Evolutionary conservation across 92 coral and sea anemone species (phyloP), one percentile per base, ranked within the genome.

Genomic region (Epizoanthus ramosus): DNA sequence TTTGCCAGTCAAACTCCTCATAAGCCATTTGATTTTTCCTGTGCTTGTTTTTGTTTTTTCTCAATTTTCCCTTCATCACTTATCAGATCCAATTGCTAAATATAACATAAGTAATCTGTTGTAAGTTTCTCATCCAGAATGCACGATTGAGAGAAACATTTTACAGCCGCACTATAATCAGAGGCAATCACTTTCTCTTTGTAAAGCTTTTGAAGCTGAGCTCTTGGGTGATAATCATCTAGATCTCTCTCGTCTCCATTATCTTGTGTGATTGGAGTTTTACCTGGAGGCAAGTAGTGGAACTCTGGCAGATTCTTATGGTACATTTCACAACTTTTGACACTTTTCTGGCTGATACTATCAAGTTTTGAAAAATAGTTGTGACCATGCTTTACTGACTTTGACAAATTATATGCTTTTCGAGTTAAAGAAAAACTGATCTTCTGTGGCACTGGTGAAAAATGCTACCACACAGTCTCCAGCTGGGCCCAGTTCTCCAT

Each of bases 401-500:
- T 79, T 21, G 84, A 57, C 57, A 61, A 63, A 24, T 18, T 39
- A 64, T 63, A 61, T 79, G 72, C 59, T 1, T 79, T 79, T 22
- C 0, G 73, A 16, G 75, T 80, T 80, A 33, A 45, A 64, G 35
- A 80, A 80, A 23, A 80, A 80, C 74, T 66, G 75, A 31, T 72
- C 39, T 22, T 31, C 57, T 72, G 24, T 77, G 15, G 8, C 64
- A 31, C 47, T 60, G 14, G 70, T 81, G 16, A 81, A 77, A 66
- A 68, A 66, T 10, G 85, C 85, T 81, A 43, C 66, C 85, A 81
- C 68, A 61, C 85, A 81, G 77, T 81, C 85, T 5, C 85, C 77
- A 17, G 61, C 81, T 18, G 75, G 72, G 13, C 72, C 74, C 39
- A 66, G 65, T 57, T 80, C 85, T 3, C 75, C 85, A 67, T 65